Conservation (phyloP, 2,888 invertebrate species). For the Dicyrtomina minuta region DNA sequence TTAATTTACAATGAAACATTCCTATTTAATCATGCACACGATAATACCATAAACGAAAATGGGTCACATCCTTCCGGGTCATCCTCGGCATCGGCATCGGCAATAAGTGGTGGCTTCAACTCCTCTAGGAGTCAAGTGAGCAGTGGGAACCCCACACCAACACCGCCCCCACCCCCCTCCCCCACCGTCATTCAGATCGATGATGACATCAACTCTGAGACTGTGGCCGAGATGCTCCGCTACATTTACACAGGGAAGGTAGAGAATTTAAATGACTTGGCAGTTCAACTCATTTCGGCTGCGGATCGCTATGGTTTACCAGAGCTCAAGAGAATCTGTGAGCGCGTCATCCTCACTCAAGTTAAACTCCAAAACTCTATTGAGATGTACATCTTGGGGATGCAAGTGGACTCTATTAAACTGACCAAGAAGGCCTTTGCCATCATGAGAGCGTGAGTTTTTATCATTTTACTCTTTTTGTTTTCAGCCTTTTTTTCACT, state of each 20-base stretch:
- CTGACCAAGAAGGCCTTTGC: conserved; percentile 40
- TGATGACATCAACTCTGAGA: conserved; percentile 39
- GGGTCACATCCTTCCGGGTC: conserved; percentile 39
- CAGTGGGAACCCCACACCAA: conserved; percentile 39
- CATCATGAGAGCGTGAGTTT: conserved; percentile 47
- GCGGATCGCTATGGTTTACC: conserved; percentile 41
- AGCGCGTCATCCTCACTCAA: conserved; percentile 34
- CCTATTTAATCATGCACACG: background rate
- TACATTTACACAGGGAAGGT: conserved; percentile 48
- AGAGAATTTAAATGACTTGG: conserved; percentile 36
- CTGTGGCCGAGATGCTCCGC: conserved; percentile 40
- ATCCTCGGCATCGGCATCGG: no score
- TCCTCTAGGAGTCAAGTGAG: no score
- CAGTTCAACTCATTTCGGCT: conserved; percentile 35
- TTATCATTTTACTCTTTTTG: background rate
- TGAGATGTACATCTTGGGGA: conserved; percentile 43
- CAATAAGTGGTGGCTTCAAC: no score
- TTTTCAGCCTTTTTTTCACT: conserved; percentile 6
- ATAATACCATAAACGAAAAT: background rate
- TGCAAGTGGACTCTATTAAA: conserved; percentile 34
- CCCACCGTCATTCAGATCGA: conserved; percentile 34
- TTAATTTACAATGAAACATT: conserved; percentile 29
- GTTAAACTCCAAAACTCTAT: conserved; percentile 41
- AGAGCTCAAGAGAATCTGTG: conserved; percentile 44
- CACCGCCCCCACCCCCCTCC: conserved; percentile 26